Conservation (phyloP, 2,797 vertebrate genomes). For the Darevskia nairensis region DNA sequence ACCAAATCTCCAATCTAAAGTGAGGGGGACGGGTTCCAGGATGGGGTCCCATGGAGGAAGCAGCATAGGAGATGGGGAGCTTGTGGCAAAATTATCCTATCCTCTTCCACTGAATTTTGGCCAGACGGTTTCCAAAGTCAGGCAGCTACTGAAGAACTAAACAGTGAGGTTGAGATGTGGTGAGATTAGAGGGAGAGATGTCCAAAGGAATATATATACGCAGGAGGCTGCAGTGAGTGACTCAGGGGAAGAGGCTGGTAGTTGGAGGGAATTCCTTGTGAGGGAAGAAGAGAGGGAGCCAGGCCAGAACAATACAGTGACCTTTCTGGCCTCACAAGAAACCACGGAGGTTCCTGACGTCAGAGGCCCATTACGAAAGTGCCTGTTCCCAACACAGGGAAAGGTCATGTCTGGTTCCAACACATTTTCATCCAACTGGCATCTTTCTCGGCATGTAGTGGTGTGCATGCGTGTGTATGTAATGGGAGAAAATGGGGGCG, state of each 20-base stretch:
- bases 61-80: background rate
- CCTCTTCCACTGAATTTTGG: background rate
- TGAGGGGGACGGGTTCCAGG: background rate
- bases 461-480: background rate
- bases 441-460: background rate
- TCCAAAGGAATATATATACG: background rate
- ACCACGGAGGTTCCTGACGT: constrained; percentile 52
- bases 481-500: background rate
- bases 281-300: background rate
- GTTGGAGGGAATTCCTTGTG: constrained; percentile 21
- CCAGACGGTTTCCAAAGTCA: background rate
- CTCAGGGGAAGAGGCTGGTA: constrained; percentile 6
- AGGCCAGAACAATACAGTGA: constrained; percentile 17
- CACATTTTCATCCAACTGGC: constrained; percentile 52
- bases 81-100: background rate
- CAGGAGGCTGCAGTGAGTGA: background rate
- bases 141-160: background rate
- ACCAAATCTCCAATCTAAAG: background rate
- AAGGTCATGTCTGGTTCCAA: constrained; percentile 58
- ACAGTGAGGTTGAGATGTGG: background rate
- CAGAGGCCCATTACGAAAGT: constrained; percentile 44
- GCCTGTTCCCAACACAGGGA: constrained; percentile 31
- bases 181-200: background rate
- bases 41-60: background rate
- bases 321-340: constrained; percentile 54